Evolutionary conservation across 2,113 vertebrate species (phyloP).

Genomic region (Pteronura brasiliensis): DNA sequence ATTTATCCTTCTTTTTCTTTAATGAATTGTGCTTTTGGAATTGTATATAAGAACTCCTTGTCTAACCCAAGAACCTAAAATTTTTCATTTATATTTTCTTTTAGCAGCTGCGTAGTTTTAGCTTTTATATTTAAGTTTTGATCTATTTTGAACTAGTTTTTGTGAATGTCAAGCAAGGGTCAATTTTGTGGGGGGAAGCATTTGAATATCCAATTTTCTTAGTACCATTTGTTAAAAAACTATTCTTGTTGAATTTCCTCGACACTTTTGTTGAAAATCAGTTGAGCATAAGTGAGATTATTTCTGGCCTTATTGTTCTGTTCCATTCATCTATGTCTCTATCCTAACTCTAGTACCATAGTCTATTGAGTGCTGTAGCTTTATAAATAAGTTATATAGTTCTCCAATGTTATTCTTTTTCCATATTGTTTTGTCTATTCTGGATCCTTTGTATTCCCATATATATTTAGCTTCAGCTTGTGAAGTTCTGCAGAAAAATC

Average conservation of each 20-base stretch:
- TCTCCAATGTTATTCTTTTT: neutral
- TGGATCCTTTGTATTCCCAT: neutral
- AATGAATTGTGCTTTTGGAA: neutral
- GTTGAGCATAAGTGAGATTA: neutral
- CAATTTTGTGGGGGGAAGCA: neutral
- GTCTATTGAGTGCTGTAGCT: neutral
- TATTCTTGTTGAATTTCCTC: neutral
- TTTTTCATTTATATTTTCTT: neutral
- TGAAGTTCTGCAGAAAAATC: neutral
- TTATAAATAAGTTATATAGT: neutral
- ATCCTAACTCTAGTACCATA: neutral
- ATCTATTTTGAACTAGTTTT: neutral
- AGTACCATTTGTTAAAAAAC: neutral
- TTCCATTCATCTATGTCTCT: neutral
- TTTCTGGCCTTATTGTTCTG: neutral
- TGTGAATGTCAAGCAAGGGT: neutral
- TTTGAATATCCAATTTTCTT: neutral
- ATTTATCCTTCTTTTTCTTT: neutral
- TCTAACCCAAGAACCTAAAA: neutral
- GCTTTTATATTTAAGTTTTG: neutral
- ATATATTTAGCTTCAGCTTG: neutral
- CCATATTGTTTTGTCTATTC: neutral
- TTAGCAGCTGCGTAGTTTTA: neutral
- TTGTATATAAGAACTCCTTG: neutral
- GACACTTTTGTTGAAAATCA: neutral